Evolutionary conservation across 2,888 invertebrate species (phyloP).

Genomic region (Cryptus viduatorius): DNA sequence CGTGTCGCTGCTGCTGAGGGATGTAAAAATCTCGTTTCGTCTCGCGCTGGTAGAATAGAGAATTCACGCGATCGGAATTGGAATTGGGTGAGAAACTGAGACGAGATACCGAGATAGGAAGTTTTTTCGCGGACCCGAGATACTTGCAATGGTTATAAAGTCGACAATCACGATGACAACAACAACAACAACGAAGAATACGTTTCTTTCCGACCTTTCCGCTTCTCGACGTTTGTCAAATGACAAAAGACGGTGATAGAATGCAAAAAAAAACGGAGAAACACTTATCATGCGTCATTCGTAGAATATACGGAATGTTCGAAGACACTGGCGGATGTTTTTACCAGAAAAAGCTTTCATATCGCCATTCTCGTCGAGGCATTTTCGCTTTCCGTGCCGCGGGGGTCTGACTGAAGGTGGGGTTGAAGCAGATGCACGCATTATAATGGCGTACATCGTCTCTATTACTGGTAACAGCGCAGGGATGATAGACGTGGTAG

Average conservation of each 20-base stretch:
- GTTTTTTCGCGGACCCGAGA: slow-evolving; percentile 25
- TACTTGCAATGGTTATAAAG: background rate
- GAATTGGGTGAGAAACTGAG: slow-evolving; percentile 39
- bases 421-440: slow-evolving; percentile 39
- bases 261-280: background rate
- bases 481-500: no score
- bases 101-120: slow-evolving; percentile 15
- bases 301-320: slow-evolving; percentile 17
- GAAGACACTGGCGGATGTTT: slow-evolving; percentile 17
- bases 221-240: slow-evolving; percentile 13
- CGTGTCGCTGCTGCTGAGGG: slow-evolving; percentile 15
- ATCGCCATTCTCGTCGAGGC: slow-evolving; percentile 27
- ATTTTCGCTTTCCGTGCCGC: slow-evolving; percentile 35
- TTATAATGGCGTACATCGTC: slow-evolving; percentile 39
- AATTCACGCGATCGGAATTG: slow-evolving; percentile 41
- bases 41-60: slow-evolving; percentile 7
- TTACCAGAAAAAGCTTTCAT: slow-evolving; percentile 33
- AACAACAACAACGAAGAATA: background rate
- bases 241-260: slow-evolving; percentile 1
- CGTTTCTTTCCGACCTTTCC: background rate
- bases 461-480: slow-evolving; percentile 29
- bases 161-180: background rate
- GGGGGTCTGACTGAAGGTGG: background rate
- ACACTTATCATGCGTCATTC: slow-evolving; percentile 30
- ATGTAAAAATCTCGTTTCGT: slow-evolving; percentile 59